These are phyloP conservation scores for Trematomus loennbergii DNA, from an alignment of 2,113 vertebrate species.

Conservation along the genomic window DNA sequence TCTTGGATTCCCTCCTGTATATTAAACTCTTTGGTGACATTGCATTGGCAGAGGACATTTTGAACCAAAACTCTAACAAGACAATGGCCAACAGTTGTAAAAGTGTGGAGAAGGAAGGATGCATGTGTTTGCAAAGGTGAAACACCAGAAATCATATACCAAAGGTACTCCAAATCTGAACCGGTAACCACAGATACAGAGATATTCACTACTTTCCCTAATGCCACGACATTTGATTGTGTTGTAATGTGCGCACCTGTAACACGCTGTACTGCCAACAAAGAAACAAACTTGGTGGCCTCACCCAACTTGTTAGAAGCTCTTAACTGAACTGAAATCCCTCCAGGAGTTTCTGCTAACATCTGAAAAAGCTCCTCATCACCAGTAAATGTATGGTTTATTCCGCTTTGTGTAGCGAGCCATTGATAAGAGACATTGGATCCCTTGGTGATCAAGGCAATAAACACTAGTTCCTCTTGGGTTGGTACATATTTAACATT, in stretches of 20 bases:
- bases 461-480: constrained; percentile 67
- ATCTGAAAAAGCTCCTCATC: constrained; percentile 66
- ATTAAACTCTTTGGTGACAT: constrained; percentile 66
- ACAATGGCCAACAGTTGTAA: constrained; percentile 60
- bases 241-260: constrained; percentile 62
- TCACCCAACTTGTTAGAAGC: constrained; percentile 79
- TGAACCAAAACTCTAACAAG: constrained; percentile 74
- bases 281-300: constrained; percentile 43
- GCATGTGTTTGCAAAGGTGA: constrained; percentile 45
- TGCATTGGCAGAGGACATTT: constrained; percentile 75
- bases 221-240: constrained; percentile 43
- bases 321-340: constrained; percentile 69
- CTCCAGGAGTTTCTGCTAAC: constrained; percentile 62
- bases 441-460: constrained; percentile 71
- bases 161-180: constrained; percentile 80
- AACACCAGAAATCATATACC: constrained; percentile 63
- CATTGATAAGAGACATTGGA: constrained; percentile 83
- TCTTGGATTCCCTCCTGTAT: constrained; percentile 79
- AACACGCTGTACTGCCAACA: constrained; percentile 74
- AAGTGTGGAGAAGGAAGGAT: constrained; percentile 74
- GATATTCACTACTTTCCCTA: constrained; percentile 72
- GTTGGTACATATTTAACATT: constrained; percentile 74
- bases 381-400: constrained; percentile 16
- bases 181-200: constrained; percentile 72
- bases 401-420: constrained; percentile 57